Percentiles rank a stretch among this genome's conserved stretches.
Conservation (phyloP, 1,140 invertebrate genomes). For the Mercenaria mercenaria region DNA sequence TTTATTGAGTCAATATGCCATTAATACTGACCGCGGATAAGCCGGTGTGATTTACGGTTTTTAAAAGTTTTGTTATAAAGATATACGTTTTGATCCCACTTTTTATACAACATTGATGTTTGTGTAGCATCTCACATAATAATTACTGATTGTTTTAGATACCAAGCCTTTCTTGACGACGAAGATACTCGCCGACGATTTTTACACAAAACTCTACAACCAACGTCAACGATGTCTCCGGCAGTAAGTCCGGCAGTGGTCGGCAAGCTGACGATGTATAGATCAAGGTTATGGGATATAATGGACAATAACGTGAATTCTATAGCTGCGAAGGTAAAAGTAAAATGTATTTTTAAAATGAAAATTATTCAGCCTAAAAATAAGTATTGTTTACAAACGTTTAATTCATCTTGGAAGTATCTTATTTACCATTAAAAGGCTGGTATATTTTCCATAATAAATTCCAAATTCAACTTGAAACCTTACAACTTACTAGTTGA, state of each 20-base stretch:
- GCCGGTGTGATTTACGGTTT: no score
- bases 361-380: not conserved
- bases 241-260: not conserved
- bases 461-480: no score
- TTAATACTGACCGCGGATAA: no score
- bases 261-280: not conserved
- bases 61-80: no score
- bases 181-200: constrained; percentile 69
- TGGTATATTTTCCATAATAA: no score
- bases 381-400: not conserved
- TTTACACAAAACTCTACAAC: not conserved
- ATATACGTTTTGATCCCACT: no score
- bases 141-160: not conserved
- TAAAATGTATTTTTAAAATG: no score
- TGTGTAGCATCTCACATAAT: no score
- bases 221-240: not conserved
- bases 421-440: no score
- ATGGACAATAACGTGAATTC: constrained; percentile 38
- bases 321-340: constrained; percentile 55
- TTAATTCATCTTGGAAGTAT: not conserved
- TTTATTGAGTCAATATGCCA: no score
- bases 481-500: no score
- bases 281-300: constrained; percentile 24
- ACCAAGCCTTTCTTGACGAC: constrained; percentile 68
- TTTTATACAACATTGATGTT: no score